Conservation (phyloP, 2,888 invertebrate species). For the Salpingus planirostris region DNA sequence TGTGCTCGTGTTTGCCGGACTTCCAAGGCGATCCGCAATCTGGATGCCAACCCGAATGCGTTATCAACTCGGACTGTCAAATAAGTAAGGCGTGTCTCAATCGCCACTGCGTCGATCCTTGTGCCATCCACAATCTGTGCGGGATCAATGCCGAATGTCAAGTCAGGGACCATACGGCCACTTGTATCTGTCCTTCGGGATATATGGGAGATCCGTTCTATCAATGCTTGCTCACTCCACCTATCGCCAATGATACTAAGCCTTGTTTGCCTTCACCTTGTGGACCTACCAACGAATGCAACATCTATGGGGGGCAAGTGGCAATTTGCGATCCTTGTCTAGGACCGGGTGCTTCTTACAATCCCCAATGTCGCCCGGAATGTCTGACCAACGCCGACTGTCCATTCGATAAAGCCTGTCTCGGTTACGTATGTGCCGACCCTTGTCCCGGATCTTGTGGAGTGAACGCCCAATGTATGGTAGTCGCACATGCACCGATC, state of each 20-base stretch:
- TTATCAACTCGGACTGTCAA: constrained; percentile 74
- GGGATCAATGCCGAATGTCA: constrained; percentile 73
- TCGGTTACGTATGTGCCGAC: constrained; percentile 64
- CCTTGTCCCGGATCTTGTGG: constrained; percentile 76
- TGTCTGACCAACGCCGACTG: constrained; percentile 76
- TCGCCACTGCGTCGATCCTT: constrained; percentile 66
- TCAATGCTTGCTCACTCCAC: constrained; percentile 52
- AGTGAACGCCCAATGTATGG: constrained; percentile 59
- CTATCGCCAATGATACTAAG: constrained; percentile 49
- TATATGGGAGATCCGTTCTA: constrained; percentile 73
- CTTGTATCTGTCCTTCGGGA: constrained; percentile 68
- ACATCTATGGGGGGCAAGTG: constrained; percentile 62
- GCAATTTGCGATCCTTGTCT: constrained; percentile 74
- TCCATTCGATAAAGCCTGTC: constrained; percentile 66
- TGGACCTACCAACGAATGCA: constrained; percentile 57
- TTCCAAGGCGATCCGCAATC: constrained; percentile 71
- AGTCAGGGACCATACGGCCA: constrained; percentile 74
- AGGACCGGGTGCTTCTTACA: constrained; percentile 56
- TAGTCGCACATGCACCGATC: constrained; percentile 64
- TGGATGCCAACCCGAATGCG: constrained; percentile 71
- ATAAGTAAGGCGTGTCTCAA: constrained; percentile 66
- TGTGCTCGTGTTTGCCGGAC: constrained; percentile 68
- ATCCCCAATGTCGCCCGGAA: constrained; percentile 72
- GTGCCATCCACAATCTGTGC: constrained; percentile 59
- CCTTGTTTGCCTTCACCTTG: constrained; percentile 76